A percentile compares a stretch with the other conserved stretches of the same genome.
Evolutionary conservation across 2,113 vertebrate species (phyloP).

Genomic region (Prionailurus bengalensis): DNA sequence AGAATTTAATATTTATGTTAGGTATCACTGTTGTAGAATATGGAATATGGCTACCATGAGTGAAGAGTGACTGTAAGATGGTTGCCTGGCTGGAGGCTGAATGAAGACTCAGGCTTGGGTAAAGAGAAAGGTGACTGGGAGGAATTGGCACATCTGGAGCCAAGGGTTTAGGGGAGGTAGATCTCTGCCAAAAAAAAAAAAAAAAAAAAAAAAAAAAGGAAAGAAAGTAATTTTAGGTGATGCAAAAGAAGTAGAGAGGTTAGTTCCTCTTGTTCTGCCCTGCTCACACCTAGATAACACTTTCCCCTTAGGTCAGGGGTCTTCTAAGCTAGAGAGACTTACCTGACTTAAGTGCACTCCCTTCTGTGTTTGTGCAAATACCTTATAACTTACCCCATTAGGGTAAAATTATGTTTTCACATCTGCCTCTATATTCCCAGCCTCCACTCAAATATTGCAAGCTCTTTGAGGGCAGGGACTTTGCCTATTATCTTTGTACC

Average conservation of each 20-base stretch:
- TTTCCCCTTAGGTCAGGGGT: slow-evolving; percentile 14
- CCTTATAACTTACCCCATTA: slow-evolving; percentile 38
- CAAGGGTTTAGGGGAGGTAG: neutral
- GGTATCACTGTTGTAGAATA: neutral
- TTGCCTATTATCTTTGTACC: slow-evolving; percentile 46
- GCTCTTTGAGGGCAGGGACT: neutral
- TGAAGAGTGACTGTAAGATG: neutral
- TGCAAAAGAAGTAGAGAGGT: neutral
- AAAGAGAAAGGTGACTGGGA: neutral
- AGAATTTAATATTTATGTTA: neutral
- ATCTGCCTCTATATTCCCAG: neutral
- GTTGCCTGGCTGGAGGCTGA: neutral
- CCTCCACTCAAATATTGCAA: neutral
- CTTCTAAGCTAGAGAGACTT: slow-evolving; percentile 24
- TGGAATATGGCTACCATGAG: neutral
- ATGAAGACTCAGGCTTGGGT: neutral
- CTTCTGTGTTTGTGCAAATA: neutral
- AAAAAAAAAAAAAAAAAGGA: neutral
- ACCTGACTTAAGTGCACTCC: neutral
- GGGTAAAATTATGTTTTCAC: neutral
- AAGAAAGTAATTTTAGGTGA: slow-evolving; percentile 10
- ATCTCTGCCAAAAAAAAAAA: neutral
- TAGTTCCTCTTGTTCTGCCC: neutral
- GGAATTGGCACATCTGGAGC: neutral
- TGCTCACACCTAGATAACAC: neutral